Conservation (phyloP, 1,140 invertebrate species). For the Sweltsa coloradensis region DNA sequence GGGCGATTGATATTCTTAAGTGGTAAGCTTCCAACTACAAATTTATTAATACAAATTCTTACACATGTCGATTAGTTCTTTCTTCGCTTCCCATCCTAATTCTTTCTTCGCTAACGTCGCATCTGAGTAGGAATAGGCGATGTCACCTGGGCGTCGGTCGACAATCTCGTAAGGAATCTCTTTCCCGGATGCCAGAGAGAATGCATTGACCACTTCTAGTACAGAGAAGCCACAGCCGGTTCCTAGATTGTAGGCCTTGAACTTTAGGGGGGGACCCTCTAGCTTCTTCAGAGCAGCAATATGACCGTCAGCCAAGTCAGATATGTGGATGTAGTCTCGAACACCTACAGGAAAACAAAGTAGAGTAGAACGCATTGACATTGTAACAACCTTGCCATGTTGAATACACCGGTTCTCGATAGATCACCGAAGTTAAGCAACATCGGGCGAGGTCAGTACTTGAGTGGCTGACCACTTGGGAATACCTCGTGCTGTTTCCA, state of each 20-base stretch:
- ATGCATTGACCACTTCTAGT: constrained; percentile 60
- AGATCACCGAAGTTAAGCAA: no score
- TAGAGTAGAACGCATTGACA: neutral
- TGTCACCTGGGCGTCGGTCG: constrained; percentile 63
- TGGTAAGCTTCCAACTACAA: no score
- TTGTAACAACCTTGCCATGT: no score
- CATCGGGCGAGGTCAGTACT: no score
- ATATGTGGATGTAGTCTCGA: constrained; percentile 88
- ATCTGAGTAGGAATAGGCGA: constrained; percentile 72
- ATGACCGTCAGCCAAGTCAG: constrained; percentile 81
- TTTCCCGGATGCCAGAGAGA: constrained; percentile 65
- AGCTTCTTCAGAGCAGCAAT: constrained; percentile 65
- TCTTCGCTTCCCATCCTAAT: constrained; percentile 60
- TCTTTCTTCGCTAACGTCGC: constrained; percentile 60
- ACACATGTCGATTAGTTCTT: constrained; percentile 72
- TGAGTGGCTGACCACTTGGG: no score
- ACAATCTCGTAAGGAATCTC: constrained; percentile 58
- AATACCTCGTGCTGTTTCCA: no score
- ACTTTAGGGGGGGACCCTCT: constrained; percentile 9
- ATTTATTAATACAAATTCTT: constrained; percentile 31
- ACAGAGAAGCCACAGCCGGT: constrained; percentile 81
- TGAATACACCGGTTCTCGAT: no score
- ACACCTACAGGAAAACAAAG: constrained; percentile 45
- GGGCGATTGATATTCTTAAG: no score
- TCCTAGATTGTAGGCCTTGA: constrained; percentile 75